Conservation (phyloP, 2,888 invertebrate genomes). For the Drosophila buzzatii region DNA sequence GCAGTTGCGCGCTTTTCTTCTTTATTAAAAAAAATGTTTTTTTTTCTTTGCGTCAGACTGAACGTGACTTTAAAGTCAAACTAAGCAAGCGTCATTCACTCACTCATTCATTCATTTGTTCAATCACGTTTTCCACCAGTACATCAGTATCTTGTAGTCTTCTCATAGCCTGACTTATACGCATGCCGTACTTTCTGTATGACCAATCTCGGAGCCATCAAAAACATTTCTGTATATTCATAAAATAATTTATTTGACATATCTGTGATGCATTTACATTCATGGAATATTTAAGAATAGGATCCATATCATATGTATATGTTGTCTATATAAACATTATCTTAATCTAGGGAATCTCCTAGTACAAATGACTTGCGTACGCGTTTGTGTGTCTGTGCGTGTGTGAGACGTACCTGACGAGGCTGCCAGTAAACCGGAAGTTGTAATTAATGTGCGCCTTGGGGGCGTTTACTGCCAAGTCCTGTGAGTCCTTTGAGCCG, state of each 20-base stretch:
- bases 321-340: background rate
- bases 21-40: background rate
- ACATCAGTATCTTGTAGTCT: conserved; percentile 64
- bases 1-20: conserved; percentile 55
- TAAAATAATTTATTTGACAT: background rate
- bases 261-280: background rate
- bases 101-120: conserved; percentile 50
- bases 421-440: conserved; percentile 64
- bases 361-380: background rate
- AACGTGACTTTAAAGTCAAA: conserved; percentile 74
- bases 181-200: background rate
- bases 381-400: background rate
- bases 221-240: background rate
- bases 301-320: too few relatives aligned
- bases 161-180: background rate
- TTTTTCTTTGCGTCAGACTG: conserved; percentile 18
- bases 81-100: conserved; percentile 43
- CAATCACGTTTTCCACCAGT: conserved; percentile 56
- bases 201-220: background rate
- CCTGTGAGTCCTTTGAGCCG: conserved; percentile 41
- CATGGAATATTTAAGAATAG: too few relatives aligned
- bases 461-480: conserved; percentile 69
- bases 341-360: background rate
- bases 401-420: conserved; percentile 39
- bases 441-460: conserved; percentile 77